Evolutionary conservation across 2,888 invertebrate genomes (phyloP).

Genomic region (Caenorhabditis macrosperma): DNA sequence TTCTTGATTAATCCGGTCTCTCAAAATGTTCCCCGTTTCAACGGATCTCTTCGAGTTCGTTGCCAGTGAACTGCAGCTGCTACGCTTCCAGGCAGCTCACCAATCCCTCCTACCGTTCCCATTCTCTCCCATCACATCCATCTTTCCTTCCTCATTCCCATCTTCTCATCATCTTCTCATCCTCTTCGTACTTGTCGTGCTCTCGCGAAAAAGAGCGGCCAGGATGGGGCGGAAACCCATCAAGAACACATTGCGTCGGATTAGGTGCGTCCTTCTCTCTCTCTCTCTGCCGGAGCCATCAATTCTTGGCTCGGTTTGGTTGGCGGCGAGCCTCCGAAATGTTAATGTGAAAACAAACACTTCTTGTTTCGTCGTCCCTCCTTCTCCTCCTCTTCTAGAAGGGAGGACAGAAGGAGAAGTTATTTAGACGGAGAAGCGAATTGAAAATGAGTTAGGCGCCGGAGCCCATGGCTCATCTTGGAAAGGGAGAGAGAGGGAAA

Average conservation of each 20-base stretch:
- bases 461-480: conserved; percentile 41
- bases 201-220: too few relatives aligned
- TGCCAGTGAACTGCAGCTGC: too few relatives aligned
- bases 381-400: conserved; percentile 2
- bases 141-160: conserved; percentile 8
- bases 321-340: conserved; percentile 13
- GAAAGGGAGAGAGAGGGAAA: too few relatives aligned
- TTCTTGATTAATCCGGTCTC: too few relatives aligned
- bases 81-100: too few relatives aligned
- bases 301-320: conserved; percentile 19
- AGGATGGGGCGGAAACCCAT: conserved; percentile 39
- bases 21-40: too few relatives aligned
- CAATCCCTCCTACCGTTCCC: too few relatives aligned
- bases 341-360: conserved; percentile 55
- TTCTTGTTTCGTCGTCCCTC: conserved; percentile 6
- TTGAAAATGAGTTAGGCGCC: conserved; percentile 56
- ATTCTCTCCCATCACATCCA: too few relatives aligned
- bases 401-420: conserved; percentile 28
- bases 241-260: conserved; percentile 46
- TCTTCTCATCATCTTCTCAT: too few relatives aligned
- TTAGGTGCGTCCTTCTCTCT: conserved; percentile 31
- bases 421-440: conserved; percentile 35
- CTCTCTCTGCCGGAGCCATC: conserved; percentile 30
- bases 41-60: too few relatives aligned
- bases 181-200: too few relatives aligned